Percentiles rank a stretch among this genome's conserved stretches.
Evolutionary conservation across 2,797 vertebrate genomes (phyloP).

Genomic region (Molossus alvarezi): DNA sequence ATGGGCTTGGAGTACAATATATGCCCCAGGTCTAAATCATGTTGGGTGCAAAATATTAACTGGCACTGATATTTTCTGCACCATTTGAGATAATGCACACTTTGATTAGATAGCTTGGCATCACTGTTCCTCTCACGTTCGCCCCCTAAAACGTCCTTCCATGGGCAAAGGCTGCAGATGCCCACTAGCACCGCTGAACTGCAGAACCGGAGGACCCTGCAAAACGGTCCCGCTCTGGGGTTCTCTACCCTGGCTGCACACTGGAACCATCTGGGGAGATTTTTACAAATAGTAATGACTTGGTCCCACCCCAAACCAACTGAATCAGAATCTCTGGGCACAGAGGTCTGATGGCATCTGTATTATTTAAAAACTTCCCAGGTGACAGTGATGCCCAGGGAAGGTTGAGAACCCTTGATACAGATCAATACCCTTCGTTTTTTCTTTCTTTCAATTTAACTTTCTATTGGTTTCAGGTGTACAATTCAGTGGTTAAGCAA

Average conservation of each 20-base stretch:
- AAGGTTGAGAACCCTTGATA: neutral
- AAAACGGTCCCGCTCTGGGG: neutral
- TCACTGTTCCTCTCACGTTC: conserved; percentile 76
- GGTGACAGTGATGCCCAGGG: neutral
- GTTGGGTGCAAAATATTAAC: conserved; percentile 89
- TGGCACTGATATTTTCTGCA: conserved; percentile 87
- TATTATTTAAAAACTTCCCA: conserved; percentile 64
- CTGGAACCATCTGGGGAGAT: neutral
- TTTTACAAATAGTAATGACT: conserved; percentile 27
- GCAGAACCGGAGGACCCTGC: neutral
- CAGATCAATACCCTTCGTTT: neutral
- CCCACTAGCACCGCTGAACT: neutral
- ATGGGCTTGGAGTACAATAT: conserved; percentile 86
- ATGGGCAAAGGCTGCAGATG: neutral
- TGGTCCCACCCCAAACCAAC: conserved; percentile 48
- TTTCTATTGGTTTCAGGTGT: neutral
- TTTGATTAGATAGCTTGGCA: conserved; percentile 86
- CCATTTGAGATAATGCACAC: conserved; percentile 88
- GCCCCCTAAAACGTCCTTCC: conserved; percentile 75
- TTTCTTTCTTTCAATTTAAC: neutral
- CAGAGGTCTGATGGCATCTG: neutral
- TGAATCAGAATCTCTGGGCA: conserved; percentile 50
- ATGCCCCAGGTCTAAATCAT: conserved; percentile 88
- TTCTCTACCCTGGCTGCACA: neutral
- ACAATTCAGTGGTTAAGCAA: neutral